Conservation (phyloP, 2,797 vertebrate genomes). For the Lycodopsis pacificus region DNA sequence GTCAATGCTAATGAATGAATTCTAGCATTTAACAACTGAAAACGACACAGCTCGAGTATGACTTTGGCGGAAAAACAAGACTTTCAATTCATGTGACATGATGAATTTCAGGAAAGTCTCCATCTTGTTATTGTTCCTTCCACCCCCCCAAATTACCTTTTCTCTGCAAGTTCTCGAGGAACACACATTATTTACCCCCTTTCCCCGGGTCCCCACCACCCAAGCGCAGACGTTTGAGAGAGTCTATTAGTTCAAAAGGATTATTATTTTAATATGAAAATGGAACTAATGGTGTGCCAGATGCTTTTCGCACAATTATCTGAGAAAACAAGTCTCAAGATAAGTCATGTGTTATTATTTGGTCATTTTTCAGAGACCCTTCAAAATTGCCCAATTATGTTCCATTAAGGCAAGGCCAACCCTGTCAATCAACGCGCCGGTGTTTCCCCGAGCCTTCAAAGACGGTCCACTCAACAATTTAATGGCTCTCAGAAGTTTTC, state of each 20-base stretch:
- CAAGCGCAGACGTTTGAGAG: slow-evolving; percentile 80
- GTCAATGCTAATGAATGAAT: slow-evolving; percentile 21
- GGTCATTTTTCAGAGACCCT: slow-evolving; percentile 86
- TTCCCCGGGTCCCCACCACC: slow-evolving; percentile 62
- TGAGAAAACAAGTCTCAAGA: slow-evolving; percentile 87
- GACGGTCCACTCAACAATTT: slow-evolving; percentile 74
- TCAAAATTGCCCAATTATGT: slow-evolving; percentile 97
- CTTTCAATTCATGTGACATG: slow-evolving; percentile 43
- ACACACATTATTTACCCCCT: slow-evolving; percentile 71
- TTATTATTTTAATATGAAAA: slow-evolving; percentile 90
- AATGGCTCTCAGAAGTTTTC: slow-evolving; percentile 82
- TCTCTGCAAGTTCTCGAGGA: slow-evolving; percentile 48
- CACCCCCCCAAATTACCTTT: slow-evolving; percentile 66
- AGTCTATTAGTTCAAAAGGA: slow-evolving; percentile 87
- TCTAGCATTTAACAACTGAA: slow-evolving; percentile 48
- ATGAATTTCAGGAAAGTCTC: slow-evolving; percentile 58
- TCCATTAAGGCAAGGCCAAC: slow-evolving; percentile 98
- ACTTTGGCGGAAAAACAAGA: slow-evolving; percentile 28
- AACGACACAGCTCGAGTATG: slow-evolving; percentile 27
- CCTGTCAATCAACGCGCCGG: slow-evolving; percentile 91
- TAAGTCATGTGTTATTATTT: slow-evolving; percentile 89
- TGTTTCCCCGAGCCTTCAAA: slow-evolving; percentile 89
- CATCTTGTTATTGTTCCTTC: slow-evolving; percentile 70
- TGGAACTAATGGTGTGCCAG: slow-evolving; percentile 88
- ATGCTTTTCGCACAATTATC: slow-evolving; percentile 87